Base-by-base conservation (phyloP, 1,140 invertebrate genomes). In the Scaptomyza graminum region DNA sequence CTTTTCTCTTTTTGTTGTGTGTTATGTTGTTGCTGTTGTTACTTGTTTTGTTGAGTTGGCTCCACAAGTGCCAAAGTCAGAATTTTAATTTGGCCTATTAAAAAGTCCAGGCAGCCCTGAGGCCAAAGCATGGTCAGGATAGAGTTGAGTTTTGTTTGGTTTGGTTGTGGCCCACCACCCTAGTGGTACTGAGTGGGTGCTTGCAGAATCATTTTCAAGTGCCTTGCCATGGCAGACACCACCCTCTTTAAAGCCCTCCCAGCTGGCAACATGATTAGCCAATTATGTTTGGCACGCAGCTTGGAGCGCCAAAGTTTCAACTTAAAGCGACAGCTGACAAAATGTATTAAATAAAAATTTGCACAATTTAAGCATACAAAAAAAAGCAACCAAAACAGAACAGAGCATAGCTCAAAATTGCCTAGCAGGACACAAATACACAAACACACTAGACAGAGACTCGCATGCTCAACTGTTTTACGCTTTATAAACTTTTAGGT, bases 61-160 rank as follows among this genome's bases (percentile, higher is more conserved):
- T 63, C 80, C 76, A 85, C 82, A 85, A 85, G 82, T 87, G 82
- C 83, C 64, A 82, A 85, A 88, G 82, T 79, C 79, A 87, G 78
- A 75, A 75, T 87, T 87, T 88, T 87, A 78, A 87, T 88, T 88
- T 88, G 57, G 44, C 65, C 46, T 49, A 50, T 46, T 50, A 46
- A 37, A 59, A 66, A 66, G 31, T 12, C 12, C 22, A 16, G 54
- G 31, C 52, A 22, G 6, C 16, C 51, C 61, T 25, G 13, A 57
- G 52, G 67, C 52, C 52, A 70, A 56, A 65, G 57, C 52, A 49
- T 66, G 63, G 46, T 46, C 54, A 65, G 44, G 47, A 28, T 22
- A 54, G 47, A 66, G 68, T 71, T 52, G 63, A 59, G 62, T 51
- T 51, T 18, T 8, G 7, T 8, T 34, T 5, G 31, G 37, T 47